A percentile compares a stretch with the other conserved stretches of the same genome.
These are phyloP conservation scores for Chrysemys picta DNA, from an alignment of 2,113 vertebrate species.

Conservation along the genomic window DNA sequence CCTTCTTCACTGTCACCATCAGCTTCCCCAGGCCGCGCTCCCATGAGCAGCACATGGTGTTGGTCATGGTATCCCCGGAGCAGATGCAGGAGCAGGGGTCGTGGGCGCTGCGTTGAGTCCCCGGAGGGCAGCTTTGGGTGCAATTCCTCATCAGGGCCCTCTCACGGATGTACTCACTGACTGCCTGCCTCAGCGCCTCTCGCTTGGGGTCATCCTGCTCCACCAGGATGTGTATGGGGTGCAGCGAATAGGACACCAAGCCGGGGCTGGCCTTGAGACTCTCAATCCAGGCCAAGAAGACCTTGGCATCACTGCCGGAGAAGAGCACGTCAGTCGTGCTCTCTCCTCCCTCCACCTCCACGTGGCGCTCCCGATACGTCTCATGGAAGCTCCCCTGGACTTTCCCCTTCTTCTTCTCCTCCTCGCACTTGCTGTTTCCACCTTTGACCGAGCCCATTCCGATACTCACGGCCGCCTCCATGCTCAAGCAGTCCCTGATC, in stretches of 20 bases:
- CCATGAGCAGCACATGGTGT: conserved; percentile 82
- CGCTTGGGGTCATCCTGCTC: background rate
- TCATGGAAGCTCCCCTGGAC: conserved; percentile 77
- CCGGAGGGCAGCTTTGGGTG: conserved; percentile 49
- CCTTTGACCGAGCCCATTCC: background rate
- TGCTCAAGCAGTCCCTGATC: conserved; percentile 82
- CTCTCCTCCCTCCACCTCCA: conserved; percentile 47
- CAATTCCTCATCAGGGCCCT: conserved; percentile 68
- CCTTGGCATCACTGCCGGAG: conserved; percentile 72
- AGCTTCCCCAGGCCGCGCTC: conserved; percentile 79
- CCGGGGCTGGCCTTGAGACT: conserved; percentile 74
- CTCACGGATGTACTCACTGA: conserved; percentile 69
- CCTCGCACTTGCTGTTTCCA: conserved; percentile 62
- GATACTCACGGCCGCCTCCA: conserved; percentile 76
- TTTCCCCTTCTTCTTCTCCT: conserved; percentile 65
- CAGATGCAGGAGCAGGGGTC: conserved; percentile 84
- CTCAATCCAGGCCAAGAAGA: conserved; percentile 83
- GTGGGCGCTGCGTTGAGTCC: conserved; percentile 50
- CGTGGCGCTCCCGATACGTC: conserved; percentile 79
- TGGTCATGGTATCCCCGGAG: conserved; percentile 59
- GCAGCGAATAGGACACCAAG: conserved; percentile 81
- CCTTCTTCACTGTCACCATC: conserved; percentile 72
- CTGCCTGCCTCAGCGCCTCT: conserved; percentile 77
- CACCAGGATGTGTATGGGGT: conserved; percentile 82
- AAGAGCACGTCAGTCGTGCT: conserved; percentile 80